These are phyloP conservation scores for Helleia helle DNA, from an alignment of 2,888 invertebrate species.

Conservation along the genomic window DNA sequence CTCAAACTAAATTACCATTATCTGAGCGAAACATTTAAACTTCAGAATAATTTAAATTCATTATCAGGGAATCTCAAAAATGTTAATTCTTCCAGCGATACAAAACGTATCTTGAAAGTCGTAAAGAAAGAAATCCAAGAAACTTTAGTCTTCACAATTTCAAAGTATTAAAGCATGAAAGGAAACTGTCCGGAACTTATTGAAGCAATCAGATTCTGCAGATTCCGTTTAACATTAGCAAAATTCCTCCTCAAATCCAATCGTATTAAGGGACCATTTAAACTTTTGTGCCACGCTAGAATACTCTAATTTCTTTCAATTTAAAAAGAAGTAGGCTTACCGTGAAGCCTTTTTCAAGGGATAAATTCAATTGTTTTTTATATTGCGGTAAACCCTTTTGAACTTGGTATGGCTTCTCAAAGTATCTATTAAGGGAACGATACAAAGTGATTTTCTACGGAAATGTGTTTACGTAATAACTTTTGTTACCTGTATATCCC, in stretches of 20 bases:
- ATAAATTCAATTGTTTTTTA: slow-evolving; percentile 2
- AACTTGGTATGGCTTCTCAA: not conserved
- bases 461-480: too few species aligned
- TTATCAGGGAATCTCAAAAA: slow-evolving; percentile 1
- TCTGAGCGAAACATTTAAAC: not conserved
- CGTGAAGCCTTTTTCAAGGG: not conserved
- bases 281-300: slow-evolving; percentile 57
- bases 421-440: not conserved
- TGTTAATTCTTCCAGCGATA: not conserved
- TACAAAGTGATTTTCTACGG: too few species aligned
- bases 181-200: slow-evolving; percentile 64
- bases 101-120: slow-evolving; percentile 12
- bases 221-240: slow-evolving; percentile 64
- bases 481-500: too few species aligned
- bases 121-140: slow-evolving; percentile 14
- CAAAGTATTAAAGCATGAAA: slow-evolving; percentile 59
- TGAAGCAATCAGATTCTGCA: slow-evolving; percentile 64
- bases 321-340: slow-evolving; percentile 41
- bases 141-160: slow-evolving; percentile 35
- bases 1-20: not conserved
- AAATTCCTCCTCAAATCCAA: slow-evolving; percentile 61
- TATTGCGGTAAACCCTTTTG: not conserved
- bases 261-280: slow-evolving; percentile 64
- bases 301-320: slow-evolving; percentile 46
- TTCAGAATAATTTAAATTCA: not conserved